phyloP scores from a whole-genome alignment of 2,113 vertebrate species.

The Gnathonemus longibarbis region DNA sequence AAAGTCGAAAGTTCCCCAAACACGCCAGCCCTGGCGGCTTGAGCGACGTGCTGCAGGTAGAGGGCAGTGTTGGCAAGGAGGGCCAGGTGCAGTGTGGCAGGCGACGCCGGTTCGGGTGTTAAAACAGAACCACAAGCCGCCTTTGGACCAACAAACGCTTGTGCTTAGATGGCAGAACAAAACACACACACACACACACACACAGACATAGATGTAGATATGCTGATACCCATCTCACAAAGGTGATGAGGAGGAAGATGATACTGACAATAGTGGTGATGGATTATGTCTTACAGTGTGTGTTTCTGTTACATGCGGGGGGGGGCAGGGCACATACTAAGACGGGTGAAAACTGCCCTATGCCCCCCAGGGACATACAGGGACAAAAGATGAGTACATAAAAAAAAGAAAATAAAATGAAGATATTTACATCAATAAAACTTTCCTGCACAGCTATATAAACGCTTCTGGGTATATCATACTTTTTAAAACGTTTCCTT shows the following conservation, averaged over 20 bases:
- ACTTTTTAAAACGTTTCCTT: slow-evolving; percentile 55
- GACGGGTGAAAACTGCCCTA: neutral
- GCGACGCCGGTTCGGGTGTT: neutral
- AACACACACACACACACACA: neutral
- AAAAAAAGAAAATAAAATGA: slow-evolving; percentile 31
- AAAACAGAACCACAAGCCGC: neutral
- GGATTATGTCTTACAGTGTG: neutral
- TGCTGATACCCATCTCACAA: slow-evolving; percentile 45
- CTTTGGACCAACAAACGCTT: neutral
- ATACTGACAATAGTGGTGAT: neutral
- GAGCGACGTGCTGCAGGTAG: neutral
- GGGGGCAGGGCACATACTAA: neutral
- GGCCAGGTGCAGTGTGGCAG: neutral
- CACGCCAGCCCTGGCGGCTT: neutral
- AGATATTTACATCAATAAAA: slow-evolving; percentile 48
- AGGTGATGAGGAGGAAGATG: neutral
- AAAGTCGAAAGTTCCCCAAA: neutral
- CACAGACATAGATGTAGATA: slow-evolving; percentile 38
- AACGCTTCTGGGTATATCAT: slow-evolving; percentile 51
- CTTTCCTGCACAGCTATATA: slow-evolving; percentile 43
- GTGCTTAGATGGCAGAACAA: neutral
- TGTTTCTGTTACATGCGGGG: neutral
- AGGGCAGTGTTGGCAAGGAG: neutral
- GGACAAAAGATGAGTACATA: slow-evolving; percentile 17
- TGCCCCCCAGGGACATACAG: neutral